Conservation (phyloP, 2,797 vertebrate species). For the Cichlasoma orientale region DNA sequence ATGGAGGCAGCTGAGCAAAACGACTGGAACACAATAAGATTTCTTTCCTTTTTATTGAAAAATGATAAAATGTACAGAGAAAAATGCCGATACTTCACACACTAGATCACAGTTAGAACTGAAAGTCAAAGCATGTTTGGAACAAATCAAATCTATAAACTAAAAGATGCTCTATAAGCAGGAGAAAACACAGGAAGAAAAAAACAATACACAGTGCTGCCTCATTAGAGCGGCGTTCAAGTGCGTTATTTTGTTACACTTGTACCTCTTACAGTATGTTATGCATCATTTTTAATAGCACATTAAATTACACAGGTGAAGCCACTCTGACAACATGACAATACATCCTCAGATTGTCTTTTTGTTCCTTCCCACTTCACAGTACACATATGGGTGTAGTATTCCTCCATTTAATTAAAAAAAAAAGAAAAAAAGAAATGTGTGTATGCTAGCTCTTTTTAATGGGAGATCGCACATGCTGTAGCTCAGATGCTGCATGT, state of each 20-base stretch:
- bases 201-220: slow-evolving; percentile 43
- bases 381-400: slow-evolving; percentile 65
- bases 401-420: slow-evolving; percentile 63
- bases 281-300: slow-evolving; percentile 65
- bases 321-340: slow-evolving; percentile 52
- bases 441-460: slow-evolving; percentile 52
- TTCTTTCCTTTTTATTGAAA: slow-evolving; percentile 77
- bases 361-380: slow-evolving; percentile 61
- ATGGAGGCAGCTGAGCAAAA: background rate
- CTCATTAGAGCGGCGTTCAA: slow-evolving; percentile 61
- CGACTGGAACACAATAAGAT: slow-evolving; percentile 19
- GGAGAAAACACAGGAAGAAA: background rate
- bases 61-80: slow-evolving; percentile 75
- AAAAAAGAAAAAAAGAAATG: slow-evolving; percentile 53
- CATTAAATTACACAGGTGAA: slow-evolving; percentile 71
- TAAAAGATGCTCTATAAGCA: slow-evolving; percentile 59
- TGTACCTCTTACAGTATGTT: slow-evolving; percentile 69
- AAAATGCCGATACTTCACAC: slow-evolving; percentile 72
- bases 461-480: slow-evolving; percentile 48
- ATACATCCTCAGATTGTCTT: slow-evolving; percentile 31
- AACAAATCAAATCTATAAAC: slow-evolving; percentile 71
- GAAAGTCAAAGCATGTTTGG: slow-evolving; percentile 61
- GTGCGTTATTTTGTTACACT: slow-evolving; percentile 61
- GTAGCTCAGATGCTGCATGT: slow-evolving; percentile 45
- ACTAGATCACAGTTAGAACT: slow-evolving; percentile 74